Percentiles rank a stretch among this genome's conserved stretches.
Conservation (phyloP, 2,888 invertebrate genomes). For the Tineola bisselliella region DNA sequence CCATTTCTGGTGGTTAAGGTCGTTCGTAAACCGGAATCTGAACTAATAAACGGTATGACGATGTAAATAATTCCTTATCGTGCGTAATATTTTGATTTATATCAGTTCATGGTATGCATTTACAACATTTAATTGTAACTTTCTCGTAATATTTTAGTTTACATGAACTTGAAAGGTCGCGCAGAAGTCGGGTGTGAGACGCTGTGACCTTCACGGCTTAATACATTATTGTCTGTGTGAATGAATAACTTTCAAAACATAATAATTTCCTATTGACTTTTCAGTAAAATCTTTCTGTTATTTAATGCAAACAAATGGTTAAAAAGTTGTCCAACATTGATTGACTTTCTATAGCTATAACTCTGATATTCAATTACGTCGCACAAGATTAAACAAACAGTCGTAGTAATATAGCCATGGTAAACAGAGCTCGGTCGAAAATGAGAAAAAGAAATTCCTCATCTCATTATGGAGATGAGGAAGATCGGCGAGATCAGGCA, state of each 20-base stretch:
- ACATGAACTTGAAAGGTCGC: conserved; percentile 12
- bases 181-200: conserved; percentile 2
- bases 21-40: too few species aligned
- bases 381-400: not conserved
- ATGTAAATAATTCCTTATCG: too few species aligned
- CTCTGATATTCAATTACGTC: not conserved
- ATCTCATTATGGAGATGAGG: conserved; percentile 4
- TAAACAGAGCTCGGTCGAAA: not conserved
- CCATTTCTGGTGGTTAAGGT: too few species aligned
- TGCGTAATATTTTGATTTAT: too few species aligned
- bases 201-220: not conserved
- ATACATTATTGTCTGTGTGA: conserved; percentile 7
- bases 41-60: too few species aligned
- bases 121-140: not conserved
- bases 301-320: not conserved
- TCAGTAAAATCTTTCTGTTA: not conserved
- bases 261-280: not conserved
- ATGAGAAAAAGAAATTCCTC: not conserved
- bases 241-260: not conserved
- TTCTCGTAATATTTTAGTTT: not conserved
- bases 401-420: not conserved
- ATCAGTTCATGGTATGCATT: too few species aligned
- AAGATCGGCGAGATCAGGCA: conserved; percentile 3
- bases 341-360: not conserved
- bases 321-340: not conserved